Percentiles rank a stretch among this genome's conserved stretches.
Evolutionary conservation across 2,888 invertebrate species (phyloP).

Genomic region (Volucella zonaria): DNA sequence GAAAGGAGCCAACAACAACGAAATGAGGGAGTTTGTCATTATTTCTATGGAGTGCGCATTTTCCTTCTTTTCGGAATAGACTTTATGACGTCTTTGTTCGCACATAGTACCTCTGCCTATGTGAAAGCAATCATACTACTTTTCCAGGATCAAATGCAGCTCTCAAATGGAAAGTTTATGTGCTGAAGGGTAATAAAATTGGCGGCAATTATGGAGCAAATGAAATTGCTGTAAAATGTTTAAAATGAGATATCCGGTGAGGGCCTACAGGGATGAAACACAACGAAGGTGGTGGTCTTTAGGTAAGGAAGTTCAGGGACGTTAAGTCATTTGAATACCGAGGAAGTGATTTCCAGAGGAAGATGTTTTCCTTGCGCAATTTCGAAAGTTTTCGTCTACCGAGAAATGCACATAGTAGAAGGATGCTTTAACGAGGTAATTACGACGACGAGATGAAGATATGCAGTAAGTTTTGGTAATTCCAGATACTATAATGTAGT

Average conservation of each 20-base stretch:
- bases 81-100: constrained; percentile 12
- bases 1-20: constrained; percentile 8
- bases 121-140: neutral
- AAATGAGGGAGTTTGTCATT: constrained; percentile 21
- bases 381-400: constrained; percentile 17
- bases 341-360: constrained; percentile 8
- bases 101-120: neutral
- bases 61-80: constrained; percentile 27
- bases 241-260: constrained; percentile 33
- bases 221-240: constrained; percentile 57
- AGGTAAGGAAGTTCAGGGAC: neutral
- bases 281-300: neutral
- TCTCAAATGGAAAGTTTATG: constrained; percentile 37
- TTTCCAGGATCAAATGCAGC: constrained; percentile 12
- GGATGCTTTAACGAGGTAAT: no score
- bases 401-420: neutral
- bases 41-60: neutral
- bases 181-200: constrained; percentile 46
- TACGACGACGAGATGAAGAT: no score
- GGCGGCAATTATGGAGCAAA: constrained; percentile 51
- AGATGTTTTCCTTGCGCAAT: constrained; percentile 7
- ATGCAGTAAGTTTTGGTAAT: no score
- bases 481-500: no score
- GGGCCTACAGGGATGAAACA: neutral
- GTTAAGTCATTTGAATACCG: constrained; percentile 29